Evolutionary conservation across 2,113 vertebrate genomes (phyloP), one percentile per base, ranked within the genome.

Genomic region (Muscicapa adusta): DNA sequence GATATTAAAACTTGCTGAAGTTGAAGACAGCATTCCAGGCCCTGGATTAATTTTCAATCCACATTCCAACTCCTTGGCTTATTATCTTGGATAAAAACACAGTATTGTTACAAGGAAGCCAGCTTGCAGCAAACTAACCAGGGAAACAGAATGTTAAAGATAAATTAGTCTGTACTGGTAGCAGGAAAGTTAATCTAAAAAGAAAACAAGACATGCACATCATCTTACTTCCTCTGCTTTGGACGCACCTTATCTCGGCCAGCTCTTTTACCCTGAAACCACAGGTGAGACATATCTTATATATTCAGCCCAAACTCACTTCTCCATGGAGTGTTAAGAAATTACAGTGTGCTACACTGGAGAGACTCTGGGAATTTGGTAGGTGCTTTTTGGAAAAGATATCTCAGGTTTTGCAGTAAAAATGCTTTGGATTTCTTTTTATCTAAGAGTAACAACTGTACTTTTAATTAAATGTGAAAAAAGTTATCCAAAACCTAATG

Each of bases 171-270:
- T 91, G 91, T 78, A 74, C 79, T 26, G 54, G 36, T 8, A 96
- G 91, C 78, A 93, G 70, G 74, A 86, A 77, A 81, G 96, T 96
- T 95, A 97, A 94, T 94, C 72, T 89, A 62, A 23, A 50, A 84
- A 68, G 84, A 94, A 93, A 92, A 90, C 95, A 82, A 96, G 95
- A 73, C 97, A 97, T 97, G 97, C 97, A 97, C 79, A 79, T 95
- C 66, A 87, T 96, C 97, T 98, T 97, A 97, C 97, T 98, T 97
- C 95, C 96, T 96, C 88, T 70, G 92, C 67, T 84, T 95, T 85
- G 97, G 97, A 98, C 97, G 94, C 97, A 98, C 97, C 97, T 98
- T 96, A 97, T 97, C 96, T 95, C 83, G 94, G 93, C 94, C 89
- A 66, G 92, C 92, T 90, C 97, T 95, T 95, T 96, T 97, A 62